phyloP scores from a whole-genome alignment of 2,888 invertebrate genomes.

The Leptinotarsa peninsularis region DNA sequence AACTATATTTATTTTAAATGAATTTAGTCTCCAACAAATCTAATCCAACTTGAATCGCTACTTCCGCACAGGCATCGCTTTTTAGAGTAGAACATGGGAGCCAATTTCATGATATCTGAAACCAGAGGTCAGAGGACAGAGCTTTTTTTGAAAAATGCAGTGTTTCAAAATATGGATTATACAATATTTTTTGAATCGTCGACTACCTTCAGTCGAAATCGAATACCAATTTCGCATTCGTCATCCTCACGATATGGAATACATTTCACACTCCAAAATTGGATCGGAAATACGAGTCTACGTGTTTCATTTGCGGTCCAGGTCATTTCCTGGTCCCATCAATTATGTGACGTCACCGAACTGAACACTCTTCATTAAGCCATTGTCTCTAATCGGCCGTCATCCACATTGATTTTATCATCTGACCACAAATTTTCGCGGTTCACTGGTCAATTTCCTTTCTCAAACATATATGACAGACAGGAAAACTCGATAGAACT shows the following conservation, averaged over 20 bases:
- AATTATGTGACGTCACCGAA: slow-evolving; percentile 40
- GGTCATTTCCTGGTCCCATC: slow-evolving; percentile 45
- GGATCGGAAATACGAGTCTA: slow-evolving; percentile 9
- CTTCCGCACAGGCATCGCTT: no score
- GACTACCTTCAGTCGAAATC: not conserved
- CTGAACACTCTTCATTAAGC: slow-evolving; percentile 47
- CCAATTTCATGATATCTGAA: no score
- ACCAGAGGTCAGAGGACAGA: no score
- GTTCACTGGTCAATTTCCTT: slow-evolving; percentile 29
- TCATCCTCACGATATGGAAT: not conserved
- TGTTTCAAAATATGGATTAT: no score
- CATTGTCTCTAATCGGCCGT: slow-evolving; percentile 46
- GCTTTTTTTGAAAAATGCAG: no score
- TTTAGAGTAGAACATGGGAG: no score
- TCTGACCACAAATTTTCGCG: slow-evolving; percentile 36
- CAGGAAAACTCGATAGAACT: slow-evolving; percentile 18
- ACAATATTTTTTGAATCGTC: not conserved
- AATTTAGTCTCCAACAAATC: no score
- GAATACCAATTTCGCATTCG: not conserved
- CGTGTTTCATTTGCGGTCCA: not conserved
- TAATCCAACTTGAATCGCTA: no score
- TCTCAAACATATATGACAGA: slow-evolving; percentile 24
- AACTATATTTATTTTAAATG: no score
- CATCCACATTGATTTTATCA: slow-evolving; percentile 49
- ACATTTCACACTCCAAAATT: not conserved